Conservation (phyloP, 2,888 invertebrate species). For the Homarus gammarus region DNA sequence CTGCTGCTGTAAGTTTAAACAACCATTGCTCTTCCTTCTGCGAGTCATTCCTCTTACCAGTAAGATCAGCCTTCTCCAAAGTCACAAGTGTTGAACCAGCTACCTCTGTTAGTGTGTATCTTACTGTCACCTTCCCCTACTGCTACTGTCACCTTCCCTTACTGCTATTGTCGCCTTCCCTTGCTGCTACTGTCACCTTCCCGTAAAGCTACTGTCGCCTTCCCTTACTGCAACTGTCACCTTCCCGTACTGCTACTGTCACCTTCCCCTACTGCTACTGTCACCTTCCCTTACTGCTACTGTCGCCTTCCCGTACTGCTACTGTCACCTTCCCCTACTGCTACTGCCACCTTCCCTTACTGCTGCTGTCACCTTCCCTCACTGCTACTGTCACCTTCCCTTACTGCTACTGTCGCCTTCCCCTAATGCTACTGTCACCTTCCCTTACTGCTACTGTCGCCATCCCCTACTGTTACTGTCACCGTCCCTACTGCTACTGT, state of each 20-base stretch:
- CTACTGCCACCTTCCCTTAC: not conserved
- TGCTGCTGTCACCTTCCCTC: no score
- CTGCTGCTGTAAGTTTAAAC: not conserved
- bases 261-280: not conserved
- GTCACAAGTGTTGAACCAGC: no score
- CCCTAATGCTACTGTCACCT: no score
- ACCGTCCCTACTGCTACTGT: no score
- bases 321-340: not conserved
- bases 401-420: no score
- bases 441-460: no score
- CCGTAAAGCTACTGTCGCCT: not conserved
- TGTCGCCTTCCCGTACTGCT: no score
- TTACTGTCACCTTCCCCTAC: not conserved
- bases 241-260: not conserved
- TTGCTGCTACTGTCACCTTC: not conserved
- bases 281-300: not conserved
- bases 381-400: no score
- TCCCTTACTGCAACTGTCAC: no score
- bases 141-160: not conserved
- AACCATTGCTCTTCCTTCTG: not conserved
- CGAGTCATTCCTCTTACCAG: not conserved
- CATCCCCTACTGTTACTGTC: no score
- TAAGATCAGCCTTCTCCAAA: no score
- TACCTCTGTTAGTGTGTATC: not conserved
- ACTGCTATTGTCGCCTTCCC: not conserved